Base-by-base conservation (phyloP, 2,888 invertebrate species). In the Macropis europaea region DNA sequence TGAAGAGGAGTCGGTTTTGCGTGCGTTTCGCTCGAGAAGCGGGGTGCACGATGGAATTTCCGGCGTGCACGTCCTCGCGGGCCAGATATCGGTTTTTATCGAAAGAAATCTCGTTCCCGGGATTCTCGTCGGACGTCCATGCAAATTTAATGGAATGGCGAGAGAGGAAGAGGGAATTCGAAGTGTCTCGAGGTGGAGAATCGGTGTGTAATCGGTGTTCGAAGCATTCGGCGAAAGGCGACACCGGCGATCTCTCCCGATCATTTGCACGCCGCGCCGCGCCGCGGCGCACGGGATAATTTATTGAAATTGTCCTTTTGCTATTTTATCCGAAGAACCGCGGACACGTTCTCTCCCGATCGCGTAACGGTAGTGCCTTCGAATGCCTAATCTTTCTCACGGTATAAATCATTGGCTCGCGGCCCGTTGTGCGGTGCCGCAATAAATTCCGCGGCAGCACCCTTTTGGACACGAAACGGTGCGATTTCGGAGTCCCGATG, bases 321-420 rank as follows among this genome's bases (percentile, higher is more conserved):
- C 70, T 45, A 48, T 61, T 70, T 70, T 70, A 61, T 73, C 47
- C 24, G 7, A 3, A 30, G 28, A 6, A 15, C 22, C 32, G 52
- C n/a, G 62, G 36, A 24, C 63, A 30, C 54, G 56, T 54, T 67
- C 11, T 28, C 47, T 17, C 34, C 57, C 57, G 7, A n/a, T 59
- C 52, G 32, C 50, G 45, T 69, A 73, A 73, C 73, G 61, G 61
- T 45, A 42, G 56, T 54, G 47, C 45, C 59, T 45, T 53, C 60
- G 63, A 76, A 76, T 72, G 76, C 60, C 72, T 72, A 68, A 72
- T 72, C 63, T 72, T 76, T 76, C 76, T 74, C 76, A 72, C 76
- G 72, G 72, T 60, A 76, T 76, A 76, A 76, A 76, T 76, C 70
- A 72, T 76, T 71, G 61, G 61, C 36, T 11, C 61, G 66, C 60